These are phyloP conservation scores for Corydoras sp. DNA, from an alignment of 2,113 vertebrate genomes.

Conservation along the genomic window DNA sequence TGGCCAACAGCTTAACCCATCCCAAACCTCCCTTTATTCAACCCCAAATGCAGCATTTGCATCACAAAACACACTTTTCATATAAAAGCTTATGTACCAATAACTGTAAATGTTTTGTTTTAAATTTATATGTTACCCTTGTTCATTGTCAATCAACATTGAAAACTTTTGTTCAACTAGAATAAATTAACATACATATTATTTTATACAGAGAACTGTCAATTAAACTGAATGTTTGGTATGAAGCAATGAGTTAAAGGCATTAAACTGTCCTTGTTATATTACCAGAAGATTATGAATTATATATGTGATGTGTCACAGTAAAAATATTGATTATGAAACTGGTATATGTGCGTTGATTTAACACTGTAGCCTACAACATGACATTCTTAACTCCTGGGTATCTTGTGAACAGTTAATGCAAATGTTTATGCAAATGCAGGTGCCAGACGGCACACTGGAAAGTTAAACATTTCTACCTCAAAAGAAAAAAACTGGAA, in stretches of 20 bases:
- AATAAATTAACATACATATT: too few species aligned
- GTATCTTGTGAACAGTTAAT: conserved; percentile 9
- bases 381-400: too few species aligned
- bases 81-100: too few species aligned
- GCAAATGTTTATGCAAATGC: conserved; percentile 17
- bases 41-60: conserved; percentile 57
- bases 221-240: too few species aligned
- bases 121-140: too few species aligned
- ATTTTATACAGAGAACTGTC: too few species aligned
- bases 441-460: background rate
- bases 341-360: too few species aligned
- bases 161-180: background rate
- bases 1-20: conserved; percentile 31
- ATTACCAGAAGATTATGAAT: background rate
- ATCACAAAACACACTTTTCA: conserved; percentile 56
- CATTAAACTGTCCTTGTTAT: too few species aligned
- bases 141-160: background rate
- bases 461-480: background rate
- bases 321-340: conserved; percentile 4
- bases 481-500: background rate
- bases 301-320: conserved; percentile 1
- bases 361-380: too few species aligned
- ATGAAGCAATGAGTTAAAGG: too few species aligned
- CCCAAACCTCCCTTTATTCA: conserved; percentile 35
- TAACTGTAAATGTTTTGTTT: too few species aligned